A percentile compares a stretch with the other conserved stretches of the same genome.
phyloP scores from a whole-genome alignment of 2,888 invertebrate species.

The Caenorhabditis parvicauda region DNA sequence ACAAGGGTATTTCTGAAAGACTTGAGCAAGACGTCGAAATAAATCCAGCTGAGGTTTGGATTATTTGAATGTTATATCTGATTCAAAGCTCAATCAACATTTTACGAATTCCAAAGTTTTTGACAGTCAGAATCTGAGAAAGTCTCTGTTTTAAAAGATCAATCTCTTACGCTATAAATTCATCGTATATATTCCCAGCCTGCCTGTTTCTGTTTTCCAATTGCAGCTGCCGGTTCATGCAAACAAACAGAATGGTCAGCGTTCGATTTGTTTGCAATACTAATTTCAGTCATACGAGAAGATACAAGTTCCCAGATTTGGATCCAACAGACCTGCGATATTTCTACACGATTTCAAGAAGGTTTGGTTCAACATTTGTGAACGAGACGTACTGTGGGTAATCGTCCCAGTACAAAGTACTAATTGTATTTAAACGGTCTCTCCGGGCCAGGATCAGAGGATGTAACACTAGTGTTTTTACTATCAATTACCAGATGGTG shows the following conservation, averaged over 20 bases:
- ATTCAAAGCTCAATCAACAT: too few species aligned
- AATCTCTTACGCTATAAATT: too few species aligned
- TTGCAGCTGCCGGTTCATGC: background rate
- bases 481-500: too few species aligned
- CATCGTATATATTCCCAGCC: too few species aligned
- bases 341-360: conserved; percentile 89
- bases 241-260: background rate
- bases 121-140: background rate
- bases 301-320: conserved; percentile 82
- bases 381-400: too few species aligned
- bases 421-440: background rate
- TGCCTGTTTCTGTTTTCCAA: too few species aligned
- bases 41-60: conserved; percentile 66
- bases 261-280: background rate
- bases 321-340: conserved; percentile 77
- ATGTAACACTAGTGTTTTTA: too few species aligned
- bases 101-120: too few species aligned
- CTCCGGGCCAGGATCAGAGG: too few species aligned
- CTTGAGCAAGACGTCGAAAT: conserved; percentile 56
- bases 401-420: background rate
- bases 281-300: conserved; percentile 72
- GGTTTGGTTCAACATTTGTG: conserved; percentile 64
- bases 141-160: background rate
- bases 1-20: conserved; percentile 39
- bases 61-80: too few species aligned